These are phyloP conservation scores for Drosophila prostipennis DNA, from an alignment of 2,888 invertebrate species.

Conservation along the genomic window DNA sequence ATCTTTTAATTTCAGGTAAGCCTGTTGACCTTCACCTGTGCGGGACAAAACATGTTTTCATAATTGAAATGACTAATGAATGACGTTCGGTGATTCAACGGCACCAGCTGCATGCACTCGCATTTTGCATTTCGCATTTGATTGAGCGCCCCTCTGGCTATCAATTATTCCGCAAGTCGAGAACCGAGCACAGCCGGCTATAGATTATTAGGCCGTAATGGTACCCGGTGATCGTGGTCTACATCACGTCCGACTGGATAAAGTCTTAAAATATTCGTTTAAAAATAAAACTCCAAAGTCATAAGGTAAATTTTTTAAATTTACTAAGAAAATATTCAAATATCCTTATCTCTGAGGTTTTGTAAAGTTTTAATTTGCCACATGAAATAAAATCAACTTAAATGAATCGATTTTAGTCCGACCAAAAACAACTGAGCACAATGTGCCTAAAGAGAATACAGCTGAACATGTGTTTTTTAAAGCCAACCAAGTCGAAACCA, in stretches of 20 bases:
- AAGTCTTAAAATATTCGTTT: conserved; percentile 55
- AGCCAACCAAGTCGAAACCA: neutral
- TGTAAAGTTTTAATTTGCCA: too few relatives aligned
- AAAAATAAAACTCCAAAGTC: neutral
- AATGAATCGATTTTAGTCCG: too few relatives aligned
- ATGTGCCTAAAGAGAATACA: neutral
- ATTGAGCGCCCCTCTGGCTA: conserved; percentile 13
- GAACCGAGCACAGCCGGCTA: conserved; percentile 1
- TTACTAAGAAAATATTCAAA: too few relatives aligned
- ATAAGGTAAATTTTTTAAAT: neutral
- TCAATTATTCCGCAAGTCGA: conserved; percentile 14
- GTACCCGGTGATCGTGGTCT: conserved; percentile 40
- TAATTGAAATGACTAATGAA: conserved; percentile 36
- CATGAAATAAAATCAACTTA: too few relatives aligned
- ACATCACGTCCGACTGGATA: conserved; percentile 15
- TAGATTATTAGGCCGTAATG: conserved; percentile 47
- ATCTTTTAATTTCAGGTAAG: conserved; percentile 22
- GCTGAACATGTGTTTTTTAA: conserved; percentile 1
- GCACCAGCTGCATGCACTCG: conserved; percentile 44
- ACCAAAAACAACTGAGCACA: neutral
- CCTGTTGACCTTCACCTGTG: conserved; percentile 21
- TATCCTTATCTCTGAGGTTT: too few relatives aligned
- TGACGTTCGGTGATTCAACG: conserved; percentile 26
- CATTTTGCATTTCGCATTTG: conserved; percentile 32
- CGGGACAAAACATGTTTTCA: conserved; percentile 14